Conservation (phyloP, 2,888 invertebrate genomes). For the Epirrhoe tristata region DNA sequence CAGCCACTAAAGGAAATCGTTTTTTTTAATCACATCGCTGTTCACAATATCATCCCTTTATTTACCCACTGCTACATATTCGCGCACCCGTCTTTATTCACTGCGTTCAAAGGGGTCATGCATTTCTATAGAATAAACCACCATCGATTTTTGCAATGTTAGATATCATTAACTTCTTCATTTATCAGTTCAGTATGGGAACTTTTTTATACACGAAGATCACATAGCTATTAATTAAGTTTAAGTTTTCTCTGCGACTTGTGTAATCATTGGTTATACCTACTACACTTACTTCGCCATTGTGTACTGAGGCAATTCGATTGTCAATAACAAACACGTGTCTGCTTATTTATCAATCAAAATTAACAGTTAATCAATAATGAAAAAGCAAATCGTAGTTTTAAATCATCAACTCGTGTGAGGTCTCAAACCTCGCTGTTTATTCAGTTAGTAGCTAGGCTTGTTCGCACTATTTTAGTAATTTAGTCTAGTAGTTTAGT, state of each 20-base stretch:
- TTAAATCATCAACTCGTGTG: background rate
- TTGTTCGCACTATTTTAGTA: too few species aligned
- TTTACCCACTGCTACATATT: conserved; percentile 79
- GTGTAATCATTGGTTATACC: background rate
- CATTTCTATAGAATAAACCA: conserved; percentile 55
- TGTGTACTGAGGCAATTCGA: background rate
- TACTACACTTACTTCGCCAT: background rate
- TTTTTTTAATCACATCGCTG: conserved; percentile 79
- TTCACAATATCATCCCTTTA: conserved; percentile 84
- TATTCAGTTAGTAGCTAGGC: too few species aligned
- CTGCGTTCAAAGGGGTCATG: conserved; percentile 60
- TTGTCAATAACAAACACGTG: background rate
- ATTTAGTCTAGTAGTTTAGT: too few species aligned
- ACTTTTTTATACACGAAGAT: conserved; percentile 32
- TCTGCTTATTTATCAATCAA: too few species aligned
- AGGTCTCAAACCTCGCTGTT: background rate
- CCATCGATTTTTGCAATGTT: conserved; percentile 57
- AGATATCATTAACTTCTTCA: conserved; percentile 54
- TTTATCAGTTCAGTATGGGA: conserved; percentile 57
- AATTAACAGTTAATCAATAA: too few species aligned
- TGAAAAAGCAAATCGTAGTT: background rate
- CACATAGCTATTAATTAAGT: background rate
- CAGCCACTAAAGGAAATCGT: conserved; percentile 77
- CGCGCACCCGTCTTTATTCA: conserved; percentile 71
- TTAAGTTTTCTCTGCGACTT: background rate